Conservation (phyloP, 2,113 vertebrate genomes). For the Hoplias malabaricus region DNA sequence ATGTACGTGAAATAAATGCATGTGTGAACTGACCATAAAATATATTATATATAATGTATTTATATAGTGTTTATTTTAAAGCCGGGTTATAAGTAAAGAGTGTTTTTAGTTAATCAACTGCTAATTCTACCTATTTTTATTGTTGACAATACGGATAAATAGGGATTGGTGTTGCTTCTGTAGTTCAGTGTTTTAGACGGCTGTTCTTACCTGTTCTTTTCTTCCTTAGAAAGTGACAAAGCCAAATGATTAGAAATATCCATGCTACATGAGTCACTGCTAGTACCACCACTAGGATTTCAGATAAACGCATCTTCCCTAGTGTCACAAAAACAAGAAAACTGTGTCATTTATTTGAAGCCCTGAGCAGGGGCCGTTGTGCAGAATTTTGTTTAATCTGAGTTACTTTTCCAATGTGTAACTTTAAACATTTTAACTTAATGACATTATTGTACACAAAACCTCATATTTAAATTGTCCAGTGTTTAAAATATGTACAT, state of each 20-base stretch:
- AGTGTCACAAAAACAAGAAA: neutral
- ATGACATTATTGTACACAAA: too few relatives aligned
- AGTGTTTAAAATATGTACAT: too few relatives aligned
- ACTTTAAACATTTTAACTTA: too few relatives aligned
- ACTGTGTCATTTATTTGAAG: neutral
- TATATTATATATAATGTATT: neutral
- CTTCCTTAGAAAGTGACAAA: neutral
- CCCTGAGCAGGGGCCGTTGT: too few relatives aligned
- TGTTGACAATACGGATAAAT: neutral
- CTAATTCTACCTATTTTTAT: neutral
- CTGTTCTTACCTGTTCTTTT: neutral
- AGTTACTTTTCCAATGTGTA: neutral
- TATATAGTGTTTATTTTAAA: too few relatives aligned
- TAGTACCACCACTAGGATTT: neutral
- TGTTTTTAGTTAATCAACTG: too few relatives aligned
- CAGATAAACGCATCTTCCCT: neutral
- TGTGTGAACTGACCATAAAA: too few relatives aligned
- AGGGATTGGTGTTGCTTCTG: neutral
- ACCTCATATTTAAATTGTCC: too few relatives aligned
- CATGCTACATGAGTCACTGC: neutral
- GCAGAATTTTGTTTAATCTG: neutral
- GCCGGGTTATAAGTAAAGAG: too few relatives aligned
- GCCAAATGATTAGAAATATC: neutral
- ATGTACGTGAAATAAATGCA: too few relatives aligned
- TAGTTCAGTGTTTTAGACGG: neutral